phyloP scores from a whole-genome alignment of 1,140 invertebrate species.

The Forficula auricularia region DNA sequence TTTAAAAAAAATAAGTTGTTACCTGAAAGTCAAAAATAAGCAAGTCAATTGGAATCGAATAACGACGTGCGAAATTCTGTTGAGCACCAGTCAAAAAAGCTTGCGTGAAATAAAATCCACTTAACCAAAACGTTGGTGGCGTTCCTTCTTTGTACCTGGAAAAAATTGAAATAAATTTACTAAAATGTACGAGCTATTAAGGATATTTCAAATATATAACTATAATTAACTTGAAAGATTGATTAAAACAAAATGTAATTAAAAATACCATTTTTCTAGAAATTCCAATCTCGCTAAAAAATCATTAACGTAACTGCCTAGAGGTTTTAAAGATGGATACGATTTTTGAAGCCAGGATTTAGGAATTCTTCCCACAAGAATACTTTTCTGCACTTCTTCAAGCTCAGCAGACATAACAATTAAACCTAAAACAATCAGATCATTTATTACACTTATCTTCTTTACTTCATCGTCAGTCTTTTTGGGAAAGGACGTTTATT shows the following conservation, averaged over 20 bases:
- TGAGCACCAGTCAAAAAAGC: conserved; percentile 85
- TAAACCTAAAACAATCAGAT: conserved; percentile 36
- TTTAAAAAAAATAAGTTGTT: conserved; percentile 13
- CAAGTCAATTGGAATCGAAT: conserved; percentile 78
- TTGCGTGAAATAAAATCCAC: conserved; percentile 90
- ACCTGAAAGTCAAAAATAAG: conserved; percentile 69
- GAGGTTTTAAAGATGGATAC: conserved; percentile 83
- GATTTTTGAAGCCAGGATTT: conserved; percentile 64
- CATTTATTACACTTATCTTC: neutral
- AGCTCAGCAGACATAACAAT: conserved; percentile 73
- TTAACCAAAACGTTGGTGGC: conserved; percentile 74
- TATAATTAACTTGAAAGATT: neutral
- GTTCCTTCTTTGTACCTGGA: conserved; percentile 64
- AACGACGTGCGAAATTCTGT: conserved; percentile 85
- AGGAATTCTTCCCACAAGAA: conserved; percentile 69
- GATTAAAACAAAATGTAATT: no score
- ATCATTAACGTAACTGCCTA: conserved; percentile 78
- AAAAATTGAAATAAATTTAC: conserved; percentile 38
- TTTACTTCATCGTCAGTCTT: no score
- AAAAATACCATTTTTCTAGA: conserved; percentile 45
- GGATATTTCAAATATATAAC: conserved; percentile 16
- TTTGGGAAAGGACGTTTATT: no score
- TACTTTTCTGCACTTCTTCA: conserved; percentile 70
- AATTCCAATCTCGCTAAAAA: conserved; percentile 65
- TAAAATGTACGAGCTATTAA: conserved; percentile 20